These are phyloP conservation scores for Lepidochrysops patricia DNA, from an alignment of 2,888 invertebrate species.

Conservation along the genomic window DNA sequence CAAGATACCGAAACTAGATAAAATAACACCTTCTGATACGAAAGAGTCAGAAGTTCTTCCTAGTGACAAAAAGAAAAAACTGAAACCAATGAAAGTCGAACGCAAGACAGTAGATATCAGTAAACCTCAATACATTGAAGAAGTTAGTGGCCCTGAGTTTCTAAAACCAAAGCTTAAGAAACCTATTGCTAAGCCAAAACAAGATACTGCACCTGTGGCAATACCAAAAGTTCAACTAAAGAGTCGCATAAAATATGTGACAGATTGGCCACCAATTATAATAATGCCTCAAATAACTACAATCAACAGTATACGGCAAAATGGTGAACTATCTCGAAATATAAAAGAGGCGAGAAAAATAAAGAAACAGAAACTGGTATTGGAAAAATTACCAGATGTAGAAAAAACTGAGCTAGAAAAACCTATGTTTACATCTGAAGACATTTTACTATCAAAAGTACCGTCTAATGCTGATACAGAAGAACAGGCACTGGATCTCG, in stretches of 20 bases:
- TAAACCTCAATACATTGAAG: conserved; percentile 77
- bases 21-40: conserved; percentile 15
- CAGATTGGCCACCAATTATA: conserved; percentile 77
- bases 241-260: conserved; percentile 77
- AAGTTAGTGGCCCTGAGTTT: conserved; percentile 75
- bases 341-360: conserved; percentile 80
- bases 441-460: conserved; percentile 36
- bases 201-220: conserved; percentile 46
- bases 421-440: conserved; percentile 66
- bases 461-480: not conserved
- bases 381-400: conserved; percentile 71
- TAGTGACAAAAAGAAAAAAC: conserved; percentile 34
- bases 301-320: conserved; percentile 74
- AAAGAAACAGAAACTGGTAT: conserved; percentile 74
- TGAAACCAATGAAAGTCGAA: conserved; percentile 77
- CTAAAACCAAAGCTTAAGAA: conserved; percentile 82
- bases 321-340: conserved; percentile 81
- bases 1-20: not conserved
- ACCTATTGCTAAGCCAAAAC: conserved; percentile 63
- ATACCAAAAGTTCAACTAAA: conserved; percentile 82
- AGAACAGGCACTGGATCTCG: not conserved
- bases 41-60: conserved; percentile 12
- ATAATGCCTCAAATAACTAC: conserved; percentile 65
- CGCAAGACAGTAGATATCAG: conserved; percentile 76
- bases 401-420: conserved; percentile 74